phyloP scores from a whole-genome alignment of 2,888 invertebrate species.

The Eueremaeus valkanovi region DNA sequence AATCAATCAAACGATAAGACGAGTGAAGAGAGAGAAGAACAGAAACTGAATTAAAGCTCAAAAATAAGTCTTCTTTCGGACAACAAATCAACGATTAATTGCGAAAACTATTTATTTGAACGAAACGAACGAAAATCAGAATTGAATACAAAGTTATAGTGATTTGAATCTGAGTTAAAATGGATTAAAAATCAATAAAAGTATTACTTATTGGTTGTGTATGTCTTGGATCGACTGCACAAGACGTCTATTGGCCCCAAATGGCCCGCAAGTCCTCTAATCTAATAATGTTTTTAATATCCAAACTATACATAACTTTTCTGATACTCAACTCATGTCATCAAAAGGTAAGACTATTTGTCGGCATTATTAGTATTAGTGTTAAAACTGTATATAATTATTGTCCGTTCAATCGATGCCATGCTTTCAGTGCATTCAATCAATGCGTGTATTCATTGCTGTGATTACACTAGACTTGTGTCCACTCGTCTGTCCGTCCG shows the following conservation, averaged over 20 bases:
- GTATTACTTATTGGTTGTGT: not conserved
- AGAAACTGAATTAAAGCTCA: conserved; percentile 5
- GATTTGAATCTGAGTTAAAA: too few species aligned
- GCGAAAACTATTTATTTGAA: not conserved
- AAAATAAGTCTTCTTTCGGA: not conserved
- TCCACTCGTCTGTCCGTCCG: not conserved
- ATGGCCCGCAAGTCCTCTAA: not conserved
- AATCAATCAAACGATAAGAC: conserved; percentile 28
- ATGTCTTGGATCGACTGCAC: not conserved
- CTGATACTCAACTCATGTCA: conserved; percentile 6
- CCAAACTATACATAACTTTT: conserved; percentile 7
- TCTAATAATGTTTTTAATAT: not conserved
- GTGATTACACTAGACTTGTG: not conserved
- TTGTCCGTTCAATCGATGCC: not conserved
- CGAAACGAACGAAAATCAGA: not conserved
- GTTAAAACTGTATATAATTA: too few species aligned
- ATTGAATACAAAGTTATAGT: too few species aligned
- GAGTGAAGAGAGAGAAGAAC: conserved; percentile 12
- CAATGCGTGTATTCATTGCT: not conserved
- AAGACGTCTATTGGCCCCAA: not conserved
- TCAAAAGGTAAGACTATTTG: conserved; percentile 31
- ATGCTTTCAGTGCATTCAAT: conserved; percentile 14
- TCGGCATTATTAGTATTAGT: not conserved
- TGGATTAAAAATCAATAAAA: too few species aligned
- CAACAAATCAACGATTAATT: not conserved